Base-by-base conservation (phyloP, 2,113 vertebrate genomes). In the Asarcornis scutulata region DNA sequence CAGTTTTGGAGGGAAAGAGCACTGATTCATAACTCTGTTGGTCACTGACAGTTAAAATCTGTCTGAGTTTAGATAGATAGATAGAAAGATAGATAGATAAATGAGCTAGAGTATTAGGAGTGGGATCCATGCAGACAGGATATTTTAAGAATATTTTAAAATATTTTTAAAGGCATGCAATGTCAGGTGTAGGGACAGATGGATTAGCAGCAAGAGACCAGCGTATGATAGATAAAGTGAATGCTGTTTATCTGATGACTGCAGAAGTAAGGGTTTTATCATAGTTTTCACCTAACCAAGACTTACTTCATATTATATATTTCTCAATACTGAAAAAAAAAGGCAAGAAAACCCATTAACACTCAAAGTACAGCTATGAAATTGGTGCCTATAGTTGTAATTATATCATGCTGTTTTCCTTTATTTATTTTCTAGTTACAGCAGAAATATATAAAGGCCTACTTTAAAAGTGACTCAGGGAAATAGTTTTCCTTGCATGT, bases 201-300 rank as follows among this genome's bases (percentile, higher is more conserved):
- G 63, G 85, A 85, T 88, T 74, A 89, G 82, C 85, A 93, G 80
- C 69, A 87, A 82, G 82, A 89, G 63, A 63, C n/a, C 55, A 93
- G 69, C 72, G 46, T 75, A 91, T 56, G 73, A 59, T 36, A 85
- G 79, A 78, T 71, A 74, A 89, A 81, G 64, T 16, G 46, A 82
- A 50, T 27, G n/a, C 42, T 85, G 42, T 85, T 91, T 78, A 88
- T 77, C 75, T 83, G 60, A 20, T 72, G 34, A 42, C 9, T 48
- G 17, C 7, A 31, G 22, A 89, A 73, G 73, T 71, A 81, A 48
- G 83, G 64, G 68, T 38, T 80, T 93, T 95, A 83, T 89, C 68
- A 71, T 22, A 59, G n/a, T 67, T 92, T 79, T 27, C 36, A 88
- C 32, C 69, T 69, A 69, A 55, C 31, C 27, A 59, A 81, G 55